phyloP scores from a whole-genome alignment of 1,140 invertebrate species.

The Panagrolaimus sp. region DNA sequence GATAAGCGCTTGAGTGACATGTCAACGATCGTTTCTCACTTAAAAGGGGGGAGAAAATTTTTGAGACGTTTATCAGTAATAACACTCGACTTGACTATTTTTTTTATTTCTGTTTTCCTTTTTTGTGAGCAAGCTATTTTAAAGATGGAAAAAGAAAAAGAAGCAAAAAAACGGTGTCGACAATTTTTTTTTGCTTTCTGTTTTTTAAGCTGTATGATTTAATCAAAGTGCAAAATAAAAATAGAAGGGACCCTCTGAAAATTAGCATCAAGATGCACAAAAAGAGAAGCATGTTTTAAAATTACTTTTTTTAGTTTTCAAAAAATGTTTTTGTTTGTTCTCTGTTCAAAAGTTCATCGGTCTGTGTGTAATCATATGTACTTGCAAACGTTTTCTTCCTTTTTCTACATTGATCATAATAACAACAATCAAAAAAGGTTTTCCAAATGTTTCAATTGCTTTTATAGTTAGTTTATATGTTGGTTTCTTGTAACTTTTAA shows the following conservation, averaged over 20 bases:
- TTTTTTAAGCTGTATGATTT: background rate
- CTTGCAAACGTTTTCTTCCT: background rate
- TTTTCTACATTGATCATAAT: background rate
- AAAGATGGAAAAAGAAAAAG: background rate
- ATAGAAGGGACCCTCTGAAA: background rate
- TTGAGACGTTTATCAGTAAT: background rate
- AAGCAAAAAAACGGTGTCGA: background rate
- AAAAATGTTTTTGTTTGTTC: no score
- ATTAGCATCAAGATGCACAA: background rate
- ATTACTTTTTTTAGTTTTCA: background rate
- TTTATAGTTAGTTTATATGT: background rate
- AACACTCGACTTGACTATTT: background rate
- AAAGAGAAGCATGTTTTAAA: background rate
- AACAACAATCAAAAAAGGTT: background rate
- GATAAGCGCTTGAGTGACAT: no score
- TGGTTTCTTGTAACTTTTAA: background rate
- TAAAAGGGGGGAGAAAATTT: no score
- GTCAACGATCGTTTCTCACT: no score
- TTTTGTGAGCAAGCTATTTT: constrained; percentile 1
- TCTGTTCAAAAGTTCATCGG: background rate
- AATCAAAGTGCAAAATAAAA: background rate
- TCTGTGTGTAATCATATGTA: background rate
- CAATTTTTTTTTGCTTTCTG: background rate
- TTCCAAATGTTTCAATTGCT: background rate
- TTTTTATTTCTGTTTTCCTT: no score